Evolutionary conservation across 23 tunicate genomes (phyloP), one percentile per base, ranked within the genome.

Genomic region (Corella eumyota): DNA sequence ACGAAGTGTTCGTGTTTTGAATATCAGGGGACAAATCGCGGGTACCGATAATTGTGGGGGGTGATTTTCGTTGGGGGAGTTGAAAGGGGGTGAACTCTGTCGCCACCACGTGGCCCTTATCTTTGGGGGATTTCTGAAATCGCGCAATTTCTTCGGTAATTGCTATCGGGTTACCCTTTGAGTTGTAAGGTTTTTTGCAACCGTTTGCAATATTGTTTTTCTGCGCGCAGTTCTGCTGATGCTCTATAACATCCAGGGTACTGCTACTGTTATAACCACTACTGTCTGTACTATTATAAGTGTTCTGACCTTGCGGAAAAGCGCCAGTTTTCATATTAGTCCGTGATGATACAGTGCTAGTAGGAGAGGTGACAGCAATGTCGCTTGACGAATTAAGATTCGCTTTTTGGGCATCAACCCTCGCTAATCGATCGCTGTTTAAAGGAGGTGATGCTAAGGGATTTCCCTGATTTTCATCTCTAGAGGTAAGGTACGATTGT

Each of bases 181-280:
- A 36, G 33, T 30, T 52, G 70, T 58, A n/a, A 25, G 29, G 34
- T 4, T 24, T 36, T 22, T 25, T 65, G 71, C 25, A n/a, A 30
- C 30, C 29, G 27, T 61, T 25, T 3, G 60, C 67, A 30, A 57
- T 37, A 19, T 54, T 47, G 53, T 30, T 65, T 45, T 65, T 75
- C 20, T 32, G 25, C 6, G 57, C 57, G 23, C 45, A 25, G 52
- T 20, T 66, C 21, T 77, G 51, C 19, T 45, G 75, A 56, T 77
- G 85, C 19, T 85, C 95, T 4, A 71, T 53, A 6, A 70, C 95
- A 60, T 85, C 95, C 34, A 85, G 48, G 15, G 95, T 85, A 48
- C 85, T 77, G 37, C 95, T 77, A 55, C 86, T 85, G 70, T 85
- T 85, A 70, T 85, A 85, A 26, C 95, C 95, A 64, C 95, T 85